These are phyloP conservation scores for Cryptocephalus primarius DNA, from an alignment of 2,888 invertebrate genomes.

Conservation along the genomic window DNA sequence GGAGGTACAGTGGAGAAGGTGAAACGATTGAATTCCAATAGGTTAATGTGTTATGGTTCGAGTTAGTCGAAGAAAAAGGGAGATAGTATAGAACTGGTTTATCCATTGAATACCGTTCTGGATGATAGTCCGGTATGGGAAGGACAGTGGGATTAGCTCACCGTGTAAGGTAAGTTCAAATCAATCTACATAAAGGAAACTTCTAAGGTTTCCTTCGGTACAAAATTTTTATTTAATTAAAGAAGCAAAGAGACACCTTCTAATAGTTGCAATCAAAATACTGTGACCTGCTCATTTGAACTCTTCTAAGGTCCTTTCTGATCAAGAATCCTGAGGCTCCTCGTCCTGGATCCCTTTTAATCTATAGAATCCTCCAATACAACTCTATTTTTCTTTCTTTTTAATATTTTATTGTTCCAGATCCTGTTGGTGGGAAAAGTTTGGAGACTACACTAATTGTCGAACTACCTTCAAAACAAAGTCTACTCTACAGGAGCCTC, in stretches of 20 bases:
- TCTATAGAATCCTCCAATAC: too few relatives aligned
- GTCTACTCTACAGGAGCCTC: slow-evolving; percentile 83
- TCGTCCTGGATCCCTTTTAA: too few relatives aligned
- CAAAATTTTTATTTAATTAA: too few relatives aligned
- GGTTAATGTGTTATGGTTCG: slow-evolving; percentile 59
- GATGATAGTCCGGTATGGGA: slow-evolving; percentile 88
- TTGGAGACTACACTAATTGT: slow-evolving; percentile 90
- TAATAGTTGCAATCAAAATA: too few relatives aligned
- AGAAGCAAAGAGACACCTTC: too few relatives aligned
- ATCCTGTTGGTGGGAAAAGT: slow-evolving; percentile 76
- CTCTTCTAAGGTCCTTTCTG: too few relatives aligned
- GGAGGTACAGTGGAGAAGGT: slow-evolving; percentile 63
- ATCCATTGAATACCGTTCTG: slow-evolving; percentile 76
- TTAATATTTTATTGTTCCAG: too few relatives aligned
- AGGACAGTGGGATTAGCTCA: slow-evolving; percentile 44
- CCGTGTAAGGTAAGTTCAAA: slow-evolving; percentile 47
- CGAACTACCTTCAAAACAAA: slow-evolving; percentile 57
- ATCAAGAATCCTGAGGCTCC: too few relatives aligned
- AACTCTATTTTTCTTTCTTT: too few relatives aligned
- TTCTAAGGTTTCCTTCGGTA: too few relatives aligned
- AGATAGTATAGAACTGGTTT: slow-evolving; percentile 65
- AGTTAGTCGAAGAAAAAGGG: slow-evolving; percentile 49
- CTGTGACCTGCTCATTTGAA: too few relatives aligned
- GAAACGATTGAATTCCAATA: slow-evolving; percentile 59
- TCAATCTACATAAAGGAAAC: not conserved